Evolutionary conservation across 35 echinoderm and acorn worm species (phyloP).

Genomic region (Ophioderma brevispina): DNA sequence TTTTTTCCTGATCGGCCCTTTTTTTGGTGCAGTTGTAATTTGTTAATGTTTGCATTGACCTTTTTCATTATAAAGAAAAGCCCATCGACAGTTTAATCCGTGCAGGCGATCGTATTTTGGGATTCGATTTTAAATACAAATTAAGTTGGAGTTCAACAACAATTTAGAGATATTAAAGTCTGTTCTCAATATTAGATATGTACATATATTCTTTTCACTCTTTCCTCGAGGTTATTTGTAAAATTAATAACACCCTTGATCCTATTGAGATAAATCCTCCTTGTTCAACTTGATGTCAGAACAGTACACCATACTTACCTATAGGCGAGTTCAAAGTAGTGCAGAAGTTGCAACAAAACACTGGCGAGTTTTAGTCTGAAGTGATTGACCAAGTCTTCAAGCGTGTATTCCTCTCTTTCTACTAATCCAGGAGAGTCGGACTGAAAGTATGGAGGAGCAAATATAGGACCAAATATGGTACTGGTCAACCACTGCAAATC

Average conservation of each 20-base stretch:
- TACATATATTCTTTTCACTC: no score
- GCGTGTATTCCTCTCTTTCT: not conserved
- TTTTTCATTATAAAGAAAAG: not conserved
- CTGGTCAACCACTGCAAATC: not conserved
- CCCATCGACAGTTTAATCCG: no score
- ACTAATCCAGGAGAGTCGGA: not conserved
- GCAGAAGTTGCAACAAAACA: not conserved
- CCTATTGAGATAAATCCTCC: no score
- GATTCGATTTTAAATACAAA: no score
- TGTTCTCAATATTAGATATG: no score
- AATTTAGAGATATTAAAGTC: no score
- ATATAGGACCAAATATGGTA: not conserved
- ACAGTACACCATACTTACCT: no score
- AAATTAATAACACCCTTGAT: no score
- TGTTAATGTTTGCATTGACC: not conserved
- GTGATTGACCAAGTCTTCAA: not conserved
- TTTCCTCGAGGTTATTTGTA: no score
- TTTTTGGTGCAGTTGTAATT: not conserved
- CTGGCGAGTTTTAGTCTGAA: not conserved
- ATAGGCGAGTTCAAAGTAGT: not conserved
- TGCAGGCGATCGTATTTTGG: no score
- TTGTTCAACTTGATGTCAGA: no score
- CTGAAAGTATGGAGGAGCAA: not conserved
- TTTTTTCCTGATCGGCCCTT: not conserved
- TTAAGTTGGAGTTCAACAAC: no score